These are phyloP conservation scores for Rhinopomastus cyanomelas DNA, from an alignment of 2,113 vertebrate species.

Conservation along the genomic window DNA sequence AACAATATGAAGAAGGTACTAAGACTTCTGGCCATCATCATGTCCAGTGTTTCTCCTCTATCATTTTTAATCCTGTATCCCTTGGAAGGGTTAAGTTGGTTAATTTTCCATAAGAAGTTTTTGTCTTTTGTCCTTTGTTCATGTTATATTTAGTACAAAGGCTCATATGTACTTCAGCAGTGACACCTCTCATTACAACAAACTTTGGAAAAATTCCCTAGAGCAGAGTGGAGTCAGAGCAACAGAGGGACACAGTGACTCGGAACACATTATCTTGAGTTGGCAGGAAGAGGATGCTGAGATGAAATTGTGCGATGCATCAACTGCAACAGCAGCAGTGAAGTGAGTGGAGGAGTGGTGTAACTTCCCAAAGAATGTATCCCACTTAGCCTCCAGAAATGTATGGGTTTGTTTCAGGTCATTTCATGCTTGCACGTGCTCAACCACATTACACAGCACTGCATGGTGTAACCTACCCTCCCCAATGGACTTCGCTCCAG, in stretches of 20 bases:
- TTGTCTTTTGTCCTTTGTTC: not conserved
- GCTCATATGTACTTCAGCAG: not conserved
- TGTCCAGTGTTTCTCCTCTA: not conserved
- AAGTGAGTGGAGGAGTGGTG: not conserved
- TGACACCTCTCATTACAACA: not conserved
- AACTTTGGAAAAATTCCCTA: not conserved
- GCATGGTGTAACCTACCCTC: fast-evolving
- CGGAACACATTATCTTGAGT: not conserved
- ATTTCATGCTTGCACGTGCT: not conserved
- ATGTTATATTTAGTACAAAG: not conserved
- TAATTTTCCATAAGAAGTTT: fast-evolving
- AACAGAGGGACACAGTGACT: not conserved
- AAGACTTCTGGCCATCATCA: not conserved
- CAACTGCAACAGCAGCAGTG: not conserved
- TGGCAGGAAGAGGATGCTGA: not conserved
- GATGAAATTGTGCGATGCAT: not conserved
- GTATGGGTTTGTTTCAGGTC: not conserved
- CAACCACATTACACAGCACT: not conserved
- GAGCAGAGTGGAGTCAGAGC: not conserved
- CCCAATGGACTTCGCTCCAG: not conserved
- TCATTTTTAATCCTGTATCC: not conserved
- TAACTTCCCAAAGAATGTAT: not conserved
- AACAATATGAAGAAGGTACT: not conserved
- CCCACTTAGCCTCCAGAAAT: not conserved
- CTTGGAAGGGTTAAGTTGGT: not conserved